A percentile compares a stretch with the other conserved stretches of the same genome.
phyloP scores from a whole-genome alignment of 2,797 vertebrate species.

The Heteromormyrus szaboi region DNA sequence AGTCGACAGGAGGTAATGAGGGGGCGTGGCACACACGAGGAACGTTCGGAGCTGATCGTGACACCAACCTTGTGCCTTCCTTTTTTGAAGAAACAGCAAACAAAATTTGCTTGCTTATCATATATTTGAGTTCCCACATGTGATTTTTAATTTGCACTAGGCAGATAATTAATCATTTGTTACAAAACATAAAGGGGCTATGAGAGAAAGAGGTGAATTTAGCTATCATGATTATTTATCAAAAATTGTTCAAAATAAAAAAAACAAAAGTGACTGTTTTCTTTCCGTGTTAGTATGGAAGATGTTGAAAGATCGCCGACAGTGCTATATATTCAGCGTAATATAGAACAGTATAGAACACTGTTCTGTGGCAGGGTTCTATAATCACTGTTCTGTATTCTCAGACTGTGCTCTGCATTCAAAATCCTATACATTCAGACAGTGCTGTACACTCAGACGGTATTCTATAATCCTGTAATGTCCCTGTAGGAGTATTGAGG shows the following conservation, averaged over 20 bases:
- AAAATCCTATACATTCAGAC: not conserved
- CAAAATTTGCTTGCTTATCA: not conserved
- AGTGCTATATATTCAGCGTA: not conserved
- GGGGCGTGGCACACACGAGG: too few species aligned
- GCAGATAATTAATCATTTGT: not conserved
- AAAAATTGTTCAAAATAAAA: not conserved
- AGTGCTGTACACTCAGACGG: not conserved
- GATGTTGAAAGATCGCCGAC: not conserved
- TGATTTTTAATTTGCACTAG: not conserved
- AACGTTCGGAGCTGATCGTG: too few species aligned
- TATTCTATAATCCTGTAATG: not conserved
- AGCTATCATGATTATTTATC: not conserved
- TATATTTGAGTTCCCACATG: not conserved
- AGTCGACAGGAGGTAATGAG: too few species aligned
- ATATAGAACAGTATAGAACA: not conserved
- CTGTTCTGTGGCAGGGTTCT: not conserved
- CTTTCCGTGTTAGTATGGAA: not conserved
- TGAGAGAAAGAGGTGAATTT: not conserved
- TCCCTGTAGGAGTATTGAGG: too few species aligned
- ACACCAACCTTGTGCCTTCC: not conserved
- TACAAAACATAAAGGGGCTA: not conserved
- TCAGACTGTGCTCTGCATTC: not conserved
- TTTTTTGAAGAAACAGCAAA: not conserved
- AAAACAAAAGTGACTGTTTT: not conserved
- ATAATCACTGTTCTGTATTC: not conserved